Conservation (phyloP, 2,888 invertebrate species). For the Caenorhabditis sulstoni region DNA sequence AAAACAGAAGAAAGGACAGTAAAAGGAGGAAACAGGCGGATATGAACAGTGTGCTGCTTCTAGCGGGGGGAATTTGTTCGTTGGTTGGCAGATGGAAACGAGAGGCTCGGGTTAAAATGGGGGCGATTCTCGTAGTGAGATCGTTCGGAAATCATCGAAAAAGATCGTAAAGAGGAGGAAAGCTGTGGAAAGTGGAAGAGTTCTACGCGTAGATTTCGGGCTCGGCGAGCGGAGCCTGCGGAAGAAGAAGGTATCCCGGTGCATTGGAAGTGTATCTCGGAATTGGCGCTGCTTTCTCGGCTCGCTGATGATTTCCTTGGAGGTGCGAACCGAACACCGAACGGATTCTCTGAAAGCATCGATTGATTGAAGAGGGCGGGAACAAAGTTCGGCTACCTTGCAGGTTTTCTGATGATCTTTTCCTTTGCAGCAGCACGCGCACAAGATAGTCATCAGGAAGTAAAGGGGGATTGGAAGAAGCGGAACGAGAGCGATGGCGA, state of each 20-base stretch:
- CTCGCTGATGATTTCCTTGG: conserved; percentile 48
- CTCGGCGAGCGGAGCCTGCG: conserved; percentile 78
- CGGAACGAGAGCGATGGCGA: conserved; percentile 77
- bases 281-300: conserved; percentile 62
- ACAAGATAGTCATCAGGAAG: conserved; percentile 72
- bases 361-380: neutral
- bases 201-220: conserved; percentile 71
- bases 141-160: conserved; percentile 43
- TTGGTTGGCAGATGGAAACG: neutral
- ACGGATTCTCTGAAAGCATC: conserved; percentile 73
- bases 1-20: conserved; percentile 18
- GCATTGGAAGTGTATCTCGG: conserved; percentile 76
- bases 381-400: conserved; percentile 26
- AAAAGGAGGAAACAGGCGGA: conserved; percentile 31
- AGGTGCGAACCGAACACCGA: conserved; percentile 76
- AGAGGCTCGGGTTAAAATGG: neutral
- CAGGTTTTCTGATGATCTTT: conserved; percentile 53
- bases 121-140: conserved; percentile 24
- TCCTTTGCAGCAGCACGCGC: conserved; percentile 71
- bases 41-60: conserved; percentile 35
- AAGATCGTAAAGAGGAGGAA: conserved; percentile 25
- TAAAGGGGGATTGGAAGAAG: conserved; percentile 79
- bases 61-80: conserved; percentile 3
- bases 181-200: neutral
- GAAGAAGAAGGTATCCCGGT: conserved; percentile 80